Percentiles rank a stretch among this genome's conserved stretches.
phyloP scores from a whole-genome alignment of 2,113 vertebrate species.

The Amazona vittata region DNA sequence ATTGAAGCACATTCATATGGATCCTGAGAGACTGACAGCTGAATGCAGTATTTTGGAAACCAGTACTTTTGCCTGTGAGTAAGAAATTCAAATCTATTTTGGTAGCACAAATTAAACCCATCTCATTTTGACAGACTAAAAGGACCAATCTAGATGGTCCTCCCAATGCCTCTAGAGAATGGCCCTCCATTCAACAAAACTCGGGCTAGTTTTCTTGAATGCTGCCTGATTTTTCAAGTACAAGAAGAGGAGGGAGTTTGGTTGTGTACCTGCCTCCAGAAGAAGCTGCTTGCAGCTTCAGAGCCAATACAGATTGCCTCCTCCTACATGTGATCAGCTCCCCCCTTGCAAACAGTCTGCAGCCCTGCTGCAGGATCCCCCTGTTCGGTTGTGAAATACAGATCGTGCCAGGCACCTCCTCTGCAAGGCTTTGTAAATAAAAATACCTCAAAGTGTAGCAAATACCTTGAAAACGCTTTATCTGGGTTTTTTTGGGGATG shows the following conservation, averaged over 20 bases:
- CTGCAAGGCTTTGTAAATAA: neutral
- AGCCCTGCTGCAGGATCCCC: neutral
- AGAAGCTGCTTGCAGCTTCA: neutral
- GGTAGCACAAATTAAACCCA: neutral
- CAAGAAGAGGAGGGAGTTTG: neutral
- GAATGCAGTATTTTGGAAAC: neutral
- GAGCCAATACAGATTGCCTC: neutral
- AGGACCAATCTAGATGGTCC: neutral
- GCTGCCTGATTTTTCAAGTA: neutral
- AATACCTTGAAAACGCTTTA: neutral
- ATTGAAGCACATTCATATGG: neutral
- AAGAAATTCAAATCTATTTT: neutral
- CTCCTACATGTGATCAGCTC: fast-evolving
- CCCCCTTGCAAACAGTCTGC: neutral
- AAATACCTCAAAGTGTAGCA: neutral
- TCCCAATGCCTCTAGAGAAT: neutral
- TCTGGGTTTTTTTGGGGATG: neutral
- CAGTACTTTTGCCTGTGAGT: neutral
- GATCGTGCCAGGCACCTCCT: neutral
- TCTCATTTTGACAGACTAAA: neutral
- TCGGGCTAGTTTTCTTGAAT: neutral
- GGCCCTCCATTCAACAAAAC: neutral
- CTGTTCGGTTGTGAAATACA: neutral
- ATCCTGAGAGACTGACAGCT: neutral
- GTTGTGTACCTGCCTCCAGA: neutral